A percentile compares a stretch with the other conserved stretches of the same genome.
Conservation (phyloP, 2,888 invertebrate species). For the Platycnemis pennipes region DNA sequence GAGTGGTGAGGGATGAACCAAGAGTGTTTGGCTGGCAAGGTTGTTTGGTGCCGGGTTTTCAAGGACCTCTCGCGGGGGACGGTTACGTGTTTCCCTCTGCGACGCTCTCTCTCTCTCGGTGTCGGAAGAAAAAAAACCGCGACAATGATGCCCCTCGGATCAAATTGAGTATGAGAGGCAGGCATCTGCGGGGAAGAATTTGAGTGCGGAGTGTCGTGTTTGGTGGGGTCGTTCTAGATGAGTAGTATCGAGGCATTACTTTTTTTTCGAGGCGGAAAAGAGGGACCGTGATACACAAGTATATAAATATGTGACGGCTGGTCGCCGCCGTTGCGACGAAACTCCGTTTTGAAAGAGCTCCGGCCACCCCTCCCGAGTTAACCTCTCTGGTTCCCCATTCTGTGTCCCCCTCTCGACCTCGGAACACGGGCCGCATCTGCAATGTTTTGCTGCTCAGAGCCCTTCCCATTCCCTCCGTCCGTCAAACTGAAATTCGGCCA, state of each 20-base stretch:
- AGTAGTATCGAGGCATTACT: neutral
- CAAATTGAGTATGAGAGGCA: constrained; percentile 1
- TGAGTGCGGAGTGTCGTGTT: neutral
- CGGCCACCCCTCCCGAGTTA: neutral
- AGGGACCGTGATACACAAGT: neutral
- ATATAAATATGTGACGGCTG: neutral
- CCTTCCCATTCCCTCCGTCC: neutral
- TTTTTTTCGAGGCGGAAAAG: neutral
- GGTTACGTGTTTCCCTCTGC: neutral
- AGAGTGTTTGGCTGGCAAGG: neutral
- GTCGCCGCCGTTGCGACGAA: neutral
- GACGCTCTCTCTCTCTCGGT: neutral
- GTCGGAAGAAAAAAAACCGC: neutral
- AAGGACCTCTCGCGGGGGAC: neutral
- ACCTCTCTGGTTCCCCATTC: neutral
- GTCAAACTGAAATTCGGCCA: constrained; percentile 2
- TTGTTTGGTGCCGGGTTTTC: constrained; percentile 1
- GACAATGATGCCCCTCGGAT: constrained; percentile 40
- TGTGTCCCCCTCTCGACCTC: neutral
- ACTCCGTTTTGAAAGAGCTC: neutral
- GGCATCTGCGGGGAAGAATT: constrained; percentile 35
- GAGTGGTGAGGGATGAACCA: neutral
- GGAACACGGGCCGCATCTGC: constrained; percentile 18
- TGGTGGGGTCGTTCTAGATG: neutral
- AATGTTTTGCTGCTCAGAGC: neutral